A percentile compares a stretch with the other conserved stretches of the same genome.
Evolutionary conservation across 2,888 invertebrate genomes (phyloP).

Genomic region (Polia nebulosa): DNA sequence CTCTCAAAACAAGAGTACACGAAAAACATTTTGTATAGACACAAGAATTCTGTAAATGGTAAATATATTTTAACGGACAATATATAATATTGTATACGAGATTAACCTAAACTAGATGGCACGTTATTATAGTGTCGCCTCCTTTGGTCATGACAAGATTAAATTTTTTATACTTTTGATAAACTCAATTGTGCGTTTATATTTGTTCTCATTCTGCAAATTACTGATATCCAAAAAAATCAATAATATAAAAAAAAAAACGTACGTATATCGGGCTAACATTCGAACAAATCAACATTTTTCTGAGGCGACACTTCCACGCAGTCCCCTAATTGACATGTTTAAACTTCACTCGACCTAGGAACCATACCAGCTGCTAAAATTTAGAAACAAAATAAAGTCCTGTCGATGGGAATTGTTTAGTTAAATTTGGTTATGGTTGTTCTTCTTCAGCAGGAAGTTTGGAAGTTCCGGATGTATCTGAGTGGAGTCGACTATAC

Average conservation of each 20-base stretch:
- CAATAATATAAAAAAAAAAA: slow-evolving; percentile 68
- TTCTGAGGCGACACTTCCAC: slow-evolving; percentile 88
- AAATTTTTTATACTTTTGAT: slow-evolving; percentile 73
- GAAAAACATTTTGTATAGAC: slow-evolving; percentile 91
- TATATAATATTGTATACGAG: slow-evolving; percentile 92
- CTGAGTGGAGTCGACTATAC: slow-evolving; percentile 61
- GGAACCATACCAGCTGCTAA: slow-evolving; percentile 91
- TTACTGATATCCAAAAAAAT: slow-evolving; percentile 69
- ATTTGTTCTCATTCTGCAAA: slow-evolving; percentile 80
- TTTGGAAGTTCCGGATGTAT: slow-evolving; percentile 69
- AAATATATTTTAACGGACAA: slow-evolving; percentile 92
- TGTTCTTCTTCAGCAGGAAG: slow-evolving; percentile 69
- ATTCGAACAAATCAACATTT: slow-evolving; percentile 70
- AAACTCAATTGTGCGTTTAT: slow-evolving; percentile 89
- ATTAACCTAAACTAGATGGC: slow-evolving; percentile 92
- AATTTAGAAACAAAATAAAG: slow-evolving; percentile 88
- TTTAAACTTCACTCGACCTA: slow-evolving; percentile 90
- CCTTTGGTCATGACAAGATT: slow-evolving; percentile 86
- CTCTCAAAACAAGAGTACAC: slow-evolving; percentile 92
- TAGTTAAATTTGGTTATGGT: slow-evolving; percentile 79
- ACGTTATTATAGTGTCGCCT: slow-evolving; percentile 90
- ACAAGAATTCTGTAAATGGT: slow-evolving; percentile 91
- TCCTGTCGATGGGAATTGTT: slow-evolving; percentile 80
- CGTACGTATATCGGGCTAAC: slow-evolving; percentile 74
- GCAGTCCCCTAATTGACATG: slow-evolving; percentile 91